A percentile compares a stretch with the other conserved stretches of the same genome.
phyloP scores from a whole-genome alignment of 2,797 vertebrate genomes.

The Linurgus olivaceus region DNA sequence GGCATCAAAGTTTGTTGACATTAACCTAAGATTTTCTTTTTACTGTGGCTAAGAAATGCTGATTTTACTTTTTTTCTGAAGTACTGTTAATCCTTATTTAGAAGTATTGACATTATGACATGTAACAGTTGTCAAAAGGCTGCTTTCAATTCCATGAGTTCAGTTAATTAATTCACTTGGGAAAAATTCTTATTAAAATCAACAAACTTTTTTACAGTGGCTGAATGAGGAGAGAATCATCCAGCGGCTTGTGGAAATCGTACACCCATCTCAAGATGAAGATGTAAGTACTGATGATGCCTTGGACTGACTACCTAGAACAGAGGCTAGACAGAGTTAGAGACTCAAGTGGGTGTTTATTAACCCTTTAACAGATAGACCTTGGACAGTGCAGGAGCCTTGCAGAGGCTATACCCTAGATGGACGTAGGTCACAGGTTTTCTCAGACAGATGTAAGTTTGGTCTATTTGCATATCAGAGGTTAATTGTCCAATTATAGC shows the following conservation, averaged over 20 bases:
- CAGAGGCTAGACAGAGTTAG: background rate
- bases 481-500: background rate
- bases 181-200: background rate
- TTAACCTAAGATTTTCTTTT: background rate
- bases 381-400: background rate
- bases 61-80: background rate
- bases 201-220: slow-evolving; percentile 82
- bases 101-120: background rate
- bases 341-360: background rate
- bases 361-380: background rate
- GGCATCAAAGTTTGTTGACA: background rate
- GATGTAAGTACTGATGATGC: slow-evolving; percentile 84
- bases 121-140: background rate
- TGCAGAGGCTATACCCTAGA: fast-evolving
- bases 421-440: fast-evolving
- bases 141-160: background rate
- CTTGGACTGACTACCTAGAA: background rate
- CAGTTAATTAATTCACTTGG: background rate
- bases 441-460: background rate
- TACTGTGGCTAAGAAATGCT: background rate
- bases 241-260: slow-evolving; percentile 94
- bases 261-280: slow-evolving; percentile 96
- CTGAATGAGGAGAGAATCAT: slow-evolving; percentile 97
- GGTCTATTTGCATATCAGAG: background rate
- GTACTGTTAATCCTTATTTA: background rate